Conservation (phyloP, 2,888 invertebrate genomes). For the Sialis fuliginosa region DNA sequence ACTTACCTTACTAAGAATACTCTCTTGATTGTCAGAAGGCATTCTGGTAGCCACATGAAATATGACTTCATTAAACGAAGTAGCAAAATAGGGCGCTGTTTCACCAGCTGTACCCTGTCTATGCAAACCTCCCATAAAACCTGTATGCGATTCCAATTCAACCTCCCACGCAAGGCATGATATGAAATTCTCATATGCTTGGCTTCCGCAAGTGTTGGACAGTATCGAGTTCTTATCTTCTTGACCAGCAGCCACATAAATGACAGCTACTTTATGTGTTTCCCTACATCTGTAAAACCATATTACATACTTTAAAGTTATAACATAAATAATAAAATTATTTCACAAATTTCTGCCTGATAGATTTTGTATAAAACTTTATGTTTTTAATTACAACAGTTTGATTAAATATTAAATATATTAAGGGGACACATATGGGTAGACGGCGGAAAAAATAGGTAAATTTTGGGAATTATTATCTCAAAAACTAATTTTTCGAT, state of each 20-base stretch:
- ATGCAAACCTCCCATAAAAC: slow-evolving; percentile 85
- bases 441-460: no score
- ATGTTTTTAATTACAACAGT: no score
- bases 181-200: slow-evolving; percentile 72
- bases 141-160: slow-evolving; percentile 85
- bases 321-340: no score
- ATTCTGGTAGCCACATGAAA: slow-evolving; percentile 97
- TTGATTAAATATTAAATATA: slow-evolving; percentile 3
- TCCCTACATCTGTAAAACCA: slow-evolving; percentile 52
- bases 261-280: slow-evolving; percentile 92
- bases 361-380: no score
- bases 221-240: slow-evolving; percentile 90
- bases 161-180: slow-evolving; percentile 55
- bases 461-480: no score
- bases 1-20: slow-evolving; percentile 63
- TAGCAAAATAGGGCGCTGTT: slow-evolving; percentile 89
- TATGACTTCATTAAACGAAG: slow-evolving; percentile 82
- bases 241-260: slow-evolving; percentile 95
- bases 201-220: slow-evolving; percentile 80
- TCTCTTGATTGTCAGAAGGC: slow-evolving; percentile 78
- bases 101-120: slow-evolving; percentile 81
- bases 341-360: no score
- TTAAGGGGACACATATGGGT: no score
- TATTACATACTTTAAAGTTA: no score
- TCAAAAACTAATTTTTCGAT: no score